phyloP scores from a whole-genome alignment of 2,888 invertebrate species.

The Rhorus exstirpatorius region DNA sequence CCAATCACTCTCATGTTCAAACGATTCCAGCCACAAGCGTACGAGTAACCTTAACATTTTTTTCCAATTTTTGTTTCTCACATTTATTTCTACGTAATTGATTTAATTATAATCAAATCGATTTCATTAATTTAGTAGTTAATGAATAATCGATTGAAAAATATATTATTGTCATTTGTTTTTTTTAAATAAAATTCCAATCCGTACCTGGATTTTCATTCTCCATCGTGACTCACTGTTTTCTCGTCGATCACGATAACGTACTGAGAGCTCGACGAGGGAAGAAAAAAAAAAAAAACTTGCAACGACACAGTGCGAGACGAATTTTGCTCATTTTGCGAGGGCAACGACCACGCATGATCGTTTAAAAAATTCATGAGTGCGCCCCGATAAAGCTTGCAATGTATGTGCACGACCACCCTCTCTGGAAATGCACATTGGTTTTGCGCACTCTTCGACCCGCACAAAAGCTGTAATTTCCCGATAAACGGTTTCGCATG shows the following conservation, averaged over 20 bases:
- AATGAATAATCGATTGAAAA: no score
- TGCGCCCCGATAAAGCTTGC: slow-evolving; percentile 16
- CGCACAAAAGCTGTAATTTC: slow-evolving; percentile 4
- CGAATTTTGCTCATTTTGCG: slow-evolving; percentile 9
- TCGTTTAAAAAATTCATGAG: slow-evolving; percentile 44
- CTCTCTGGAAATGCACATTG: neutral
- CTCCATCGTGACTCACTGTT: neutral
- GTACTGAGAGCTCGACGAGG: neutral
- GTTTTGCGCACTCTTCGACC: neutral
- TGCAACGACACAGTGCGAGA: neutral
- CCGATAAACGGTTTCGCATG: neutral
- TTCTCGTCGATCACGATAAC: neutral
- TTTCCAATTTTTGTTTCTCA: neutral
- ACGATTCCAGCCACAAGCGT: slow-evolving; percentile 76
- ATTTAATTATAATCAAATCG: no score
- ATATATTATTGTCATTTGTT: neutral
- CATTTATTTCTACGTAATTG: no score
- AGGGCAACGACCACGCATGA: slow-evolving; percentile 28
- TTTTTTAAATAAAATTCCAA: neutral
- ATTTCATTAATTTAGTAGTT: no score
- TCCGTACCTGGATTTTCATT: slow-evolving; percentile 6
- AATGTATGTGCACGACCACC: neutral
- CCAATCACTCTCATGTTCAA: slow-evolving; percentile 74
- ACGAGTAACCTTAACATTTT: slow-evolving; percentile 39
- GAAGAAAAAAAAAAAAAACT: neutral